Conservation (phyloP, 2,113 vertebrate species). For the Connochaetes taurinus region DNA sequence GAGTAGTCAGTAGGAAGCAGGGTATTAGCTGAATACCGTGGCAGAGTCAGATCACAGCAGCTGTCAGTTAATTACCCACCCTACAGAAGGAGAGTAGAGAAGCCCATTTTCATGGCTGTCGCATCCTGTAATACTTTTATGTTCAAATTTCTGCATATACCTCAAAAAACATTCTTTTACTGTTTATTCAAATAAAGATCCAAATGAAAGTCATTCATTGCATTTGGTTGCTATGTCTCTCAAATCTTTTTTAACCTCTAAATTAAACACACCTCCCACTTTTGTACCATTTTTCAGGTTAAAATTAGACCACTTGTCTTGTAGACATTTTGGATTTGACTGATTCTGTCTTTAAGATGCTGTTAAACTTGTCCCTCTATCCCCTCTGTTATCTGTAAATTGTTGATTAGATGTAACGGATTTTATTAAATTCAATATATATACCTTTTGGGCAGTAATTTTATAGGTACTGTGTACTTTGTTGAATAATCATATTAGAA, state of each 20-base stretch:
- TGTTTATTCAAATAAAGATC: not conserved
- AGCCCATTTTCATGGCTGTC: not conserved
- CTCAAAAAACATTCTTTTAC: not conserved
- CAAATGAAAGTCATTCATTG: not conserved
- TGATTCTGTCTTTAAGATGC: not conserved
- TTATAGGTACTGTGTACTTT: not conserved
- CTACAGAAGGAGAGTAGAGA: not conserved
- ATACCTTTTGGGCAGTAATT: not conserved
- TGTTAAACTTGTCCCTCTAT: not conserved
- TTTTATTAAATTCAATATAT: not conserved
- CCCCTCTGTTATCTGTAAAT: not conserved
- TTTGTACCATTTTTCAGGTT: not conserved
- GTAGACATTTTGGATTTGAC: not conserved
- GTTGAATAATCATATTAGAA: not conserved
- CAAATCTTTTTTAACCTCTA: not conserved
- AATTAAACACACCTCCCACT: not conserved
- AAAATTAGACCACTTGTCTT: not conserved
- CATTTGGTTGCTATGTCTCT: not conserved
- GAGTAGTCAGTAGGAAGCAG: not conserved
- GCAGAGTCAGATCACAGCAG: not conserved
- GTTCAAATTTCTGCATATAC: not conserved
- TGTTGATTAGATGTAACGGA: not conserved
- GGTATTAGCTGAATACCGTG: not conserved
- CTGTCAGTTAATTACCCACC: not conserved
- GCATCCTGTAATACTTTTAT: not conserved